Evolutionary conservation across 2,888 invertebrate species (phyloP), one percentile per base, ranked within the genome.

Genomic region (Mallateleia sp.): DNA sequence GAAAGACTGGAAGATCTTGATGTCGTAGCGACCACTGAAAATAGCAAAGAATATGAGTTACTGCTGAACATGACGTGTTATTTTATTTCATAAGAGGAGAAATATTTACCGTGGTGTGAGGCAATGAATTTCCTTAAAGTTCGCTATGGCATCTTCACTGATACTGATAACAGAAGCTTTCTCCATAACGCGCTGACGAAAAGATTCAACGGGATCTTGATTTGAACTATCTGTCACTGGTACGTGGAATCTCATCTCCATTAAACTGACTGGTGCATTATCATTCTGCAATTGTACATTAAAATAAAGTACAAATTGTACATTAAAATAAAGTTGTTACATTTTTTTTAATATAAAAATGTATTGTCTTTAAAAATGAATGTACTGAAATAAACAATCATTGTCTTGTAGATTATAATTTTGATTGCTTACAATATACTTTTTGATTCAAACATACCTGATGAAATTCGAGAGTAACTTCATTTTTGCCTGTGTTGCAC

Each of bases 171-270:
- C 99, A 90, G 99, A 99, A 18, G 99, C 99, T 95, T 99, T 99
- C 91, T 97, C 97, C 97, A 99, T 98, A 34, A 99, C 99, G 94
- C 98, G 98, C 92, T 98, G 97, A 94, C 99, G 98, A 96, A 99
- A 99, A n/a, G 98, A 98, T 93, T 99, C 99, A 0, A 99, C 99
- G 0, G 99, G 98, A 95, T 99, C 99, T 93, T 97, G 96, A 91
- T 98, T 99, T 0, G 97, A 97, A 69, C 98, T 96, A 94, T 99
- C 99, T 86, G 97, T 97, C 0, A 99, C 97, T 0, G 99, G 99
- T 92, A 99, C 99, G 95, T 99, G 99, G 95, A 99, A 99, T 54
- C 99, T 97, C 97, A 99, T 98, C 95, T 99, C 99, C 97, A 99
- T 97, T 79, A 99, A 96, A 87, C 99, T 98, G 0, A 99, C 98